Evolutionary conservation across 2,113 vertebrate genomes (phyloP).

Genomic region (Atherinomorus stipes): DNA sequence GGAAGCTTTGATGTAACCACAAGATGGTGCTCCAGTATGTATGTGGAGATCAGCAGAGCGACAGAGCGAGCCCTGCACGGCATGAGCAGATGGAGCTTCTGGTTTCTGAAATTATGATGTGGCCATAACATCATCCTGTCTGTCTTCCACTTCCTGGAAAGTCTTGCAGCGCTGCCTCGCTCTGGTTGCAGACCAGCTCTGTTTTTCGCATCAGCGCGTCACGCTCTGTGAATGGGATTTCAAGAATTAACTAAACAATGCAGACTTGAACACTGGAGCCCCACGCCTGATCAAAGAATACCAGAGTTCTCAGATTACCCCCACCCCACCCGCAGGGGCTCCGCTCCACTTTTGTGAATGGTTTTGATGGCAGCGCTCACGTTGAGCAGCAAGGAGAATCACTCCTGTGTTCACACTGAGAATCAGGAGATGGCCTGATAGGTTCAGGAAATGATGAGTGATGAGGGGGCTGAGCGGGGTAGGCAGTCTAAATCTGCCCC

Average conservation of each 20-base stretch:
- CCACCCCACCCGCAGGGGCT: not conserved
- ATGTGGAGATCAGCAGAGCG: not conserved
- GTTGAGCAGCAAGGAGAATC: not conserved
- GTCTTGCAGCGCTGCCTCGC: not conserved
- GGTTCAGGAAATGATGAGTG: not conserved
- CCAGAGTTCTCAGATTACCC: constrained; percentile 27
- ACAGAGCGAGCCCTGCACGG: not conserved
- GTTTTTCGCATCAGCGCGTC: not conserved
- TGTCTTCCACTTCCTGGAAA: not conserved
- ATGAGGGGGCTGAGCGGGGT: not conserved
- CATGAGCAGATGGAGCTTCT: not conserved
- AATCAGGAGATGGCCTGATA: not conserved
- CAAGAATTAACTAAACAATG: not conserved
- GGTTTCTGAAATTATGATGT: not conserved
- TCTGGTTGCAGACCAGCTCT: not conserved
- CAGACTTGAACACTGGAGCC: not conserved
- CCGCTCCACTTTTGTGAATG: constrained; percentile 22
- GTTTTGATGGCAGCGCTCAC: not conserved
- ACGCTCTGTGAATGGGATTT: not conserved
- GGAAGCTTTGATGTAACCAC: constrained; percentile 2
- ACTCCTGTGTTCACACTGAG: too few relatives aligned
- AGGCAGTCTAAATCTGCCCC: constrained; percentile 9
- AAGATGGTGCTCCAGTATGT: constrained; percentile 19
- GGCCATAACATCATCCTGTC: too few relatives aligned
- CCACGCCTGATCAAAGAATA: constrained; percentile 16